phyloP scores from a whole-genome alignment of 2,797 vertebrate species.

The Emydoidea blandingii region DNA sequence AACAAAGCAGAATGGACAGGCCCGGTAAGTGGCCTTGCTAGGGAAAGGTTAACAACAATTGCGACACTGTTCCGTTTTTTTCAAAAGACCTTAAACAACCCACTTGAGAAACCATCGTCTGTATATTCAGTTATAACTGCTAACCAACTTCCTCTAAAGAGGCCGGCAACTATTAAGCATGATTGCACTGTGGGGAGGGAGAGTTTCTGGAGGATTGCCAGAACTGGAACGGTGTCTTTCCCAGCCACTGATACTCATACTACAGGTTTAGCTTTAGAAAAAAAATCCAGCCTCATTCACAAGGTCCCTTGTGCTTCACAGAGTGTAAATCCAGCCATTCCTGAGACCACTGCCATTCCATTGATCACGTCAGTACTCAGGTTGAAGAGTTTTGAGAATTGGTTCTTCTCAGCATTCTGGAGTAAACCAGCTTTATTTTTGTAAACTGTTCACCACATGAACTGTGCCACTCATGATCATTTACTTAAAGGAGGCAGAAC shows the following conservation, averaged over 20 bases:
- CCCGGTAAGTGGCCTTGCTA: neutral
- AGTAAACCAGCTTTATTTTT: neutral
- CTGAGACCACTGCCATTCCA: neutral
- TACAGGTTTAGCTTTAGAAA: neutral
- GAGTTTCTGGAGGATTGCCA: neutral
- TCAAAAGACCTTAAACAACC: conserved; percentile 17
- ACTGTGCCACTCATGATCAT: neutral
- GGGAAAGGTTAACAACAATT: neutral
- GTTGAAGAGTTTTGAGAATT: neutral
- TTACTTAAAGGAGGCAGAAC: neutral
- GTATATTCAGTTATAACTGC: conserved; percentile 41
- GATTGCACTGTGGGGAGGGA: neutral
- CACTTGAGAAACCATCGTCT: neutral
- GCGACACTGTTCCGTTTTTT: conserved; percentile 12
- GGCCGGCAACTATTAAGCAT: neutral
- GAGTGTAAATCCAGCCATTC: neutral
- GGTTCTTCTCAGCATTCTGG: neutral
- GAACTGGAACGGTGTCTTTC: neutral
- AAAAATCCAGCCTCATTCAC: neutral
- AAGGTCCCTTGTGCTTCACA: neutral
- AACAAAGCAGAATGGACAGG: neutral
- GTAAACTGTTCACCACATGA: neutral
- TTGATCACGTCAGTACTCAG: neutral
- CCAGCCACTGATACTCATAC: neutral
- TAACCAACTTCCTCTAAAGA: neutral